These are phyloP conservation scores for Riparia riparia DNA, from an alignment of 2,113 vertebrate genomes.

Conservation along the genomic window DNA sequence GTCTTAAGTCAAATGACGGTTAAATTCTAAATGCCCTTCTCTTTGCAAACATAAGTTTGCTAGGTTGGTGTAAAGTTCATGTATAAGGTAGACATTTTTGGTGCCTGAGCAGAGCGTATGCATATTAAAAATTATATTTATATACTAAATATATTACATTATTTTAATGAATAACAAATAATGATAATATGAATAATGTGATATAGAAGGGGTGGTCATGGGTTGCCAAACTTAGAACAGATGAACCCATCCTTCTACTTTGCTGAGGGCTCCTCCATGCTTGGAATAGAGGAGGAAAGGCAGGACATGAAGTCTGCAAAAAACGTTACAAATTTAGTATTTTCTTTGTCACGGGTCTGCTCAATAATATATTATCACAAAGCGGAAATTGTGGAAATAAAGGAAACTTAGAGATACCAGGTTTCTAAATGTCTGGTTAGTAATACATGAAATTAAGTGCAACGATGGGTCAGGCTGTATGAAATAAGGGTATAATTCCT, in stretches of 20 bases:
- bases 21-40: neutral
- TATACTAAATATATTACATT: neutral
- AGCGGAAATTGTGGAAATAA: neutral
- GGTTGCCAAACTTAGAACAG: neutral
- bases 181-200: too few species aligned
- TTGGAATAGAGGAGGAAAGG: neutral
- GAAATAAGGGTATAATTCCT: neutral
- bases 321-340: neutral
- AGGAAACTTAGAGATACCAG: neutral
- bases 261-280: neutral
- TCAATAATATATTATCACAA: neutral
- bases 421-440: neutral
- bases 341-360: neutral
- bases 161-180: neutral
- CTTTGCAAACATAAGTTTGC: neutral
- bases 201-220: neutral
- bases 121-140: neutral
- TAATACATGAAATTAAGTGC: neutral
- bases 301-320: neutral
- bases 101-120: neutral
- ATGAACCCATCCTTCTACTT: neutral
- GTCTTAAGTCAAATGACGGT: fast-evolving
- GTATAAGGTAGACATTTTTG: neutral
- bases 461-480: neutral
- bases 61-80: neutral